A percentile compares a stretch with the other conserved stretches of the same genome.
Evolutionary conservation across 2,888 invertebrate species (phyloP).

Genomic region (Idaea dimidiata): DNA sequence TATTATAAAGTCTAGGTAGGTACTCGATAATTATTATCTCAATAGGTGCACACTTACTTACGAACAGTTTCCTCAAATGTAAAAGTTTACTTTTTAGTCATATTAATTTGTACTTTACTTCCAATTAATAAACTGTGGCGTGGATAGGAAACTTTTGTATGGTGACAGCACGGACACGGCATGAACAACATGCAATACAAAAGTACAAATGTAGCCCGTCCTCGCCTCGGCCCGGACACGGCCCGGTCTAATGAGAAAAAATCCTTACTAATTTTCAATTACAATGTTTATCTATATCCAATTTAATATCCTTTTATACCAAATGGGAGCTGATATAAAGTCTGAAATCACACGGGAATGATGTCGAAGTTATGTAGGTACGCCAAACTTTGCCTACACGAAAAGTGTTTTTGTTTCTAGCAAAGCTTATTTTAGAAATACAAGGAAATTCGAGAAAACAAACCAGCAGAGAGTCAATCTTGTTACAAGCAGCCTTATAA

Average conservation of each 20-base stretch:
- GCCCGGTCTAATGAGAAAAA: background rate
- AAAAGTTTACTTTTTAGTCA: too few species aligned
- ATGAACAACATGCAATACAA: too few species aligned
- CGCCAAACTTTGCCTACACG: background rate
- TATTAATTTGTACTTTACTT: too few species aligned
- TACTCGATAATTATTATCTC: too few species aligned
- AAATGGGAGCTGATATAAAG: background rate
- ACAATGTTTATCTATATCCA: background rate
- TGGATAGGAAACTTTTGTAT: too few species aligned
- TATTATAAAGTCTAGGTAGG: too few species aligned
- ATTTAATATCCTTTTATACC: background rate
- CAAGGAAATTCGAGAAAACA: slow-evolving; percentile 40
- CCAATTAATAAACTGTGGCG: too few species aligned
- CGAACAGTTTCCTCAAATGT: too few species aligned
- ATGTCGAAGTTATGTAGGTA: background rate
- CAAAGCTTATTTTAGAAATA: slow-evolving; percentile 21
- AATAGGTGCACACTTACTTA: too few species aligned
- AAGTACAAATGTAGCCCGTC: too few species aligned
- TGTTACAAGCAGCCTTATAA: slow-evolving; percentile 57
- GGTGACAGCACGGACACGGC: too few species aligned
- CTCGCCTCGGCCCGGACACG: too few species aligned
- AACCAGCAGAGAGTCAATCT: slow-evolving; percentile 56
- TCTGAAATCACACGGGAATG: background rate
- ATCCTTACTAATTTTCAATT: background rate
- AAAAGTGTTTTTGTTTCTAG: background rate